Evolutionary conservation across 2,113 vertebrate genomes (phyloP), one percentile per base, ranked within the genome.

Genomic region (Castor canadensis): DNA sequence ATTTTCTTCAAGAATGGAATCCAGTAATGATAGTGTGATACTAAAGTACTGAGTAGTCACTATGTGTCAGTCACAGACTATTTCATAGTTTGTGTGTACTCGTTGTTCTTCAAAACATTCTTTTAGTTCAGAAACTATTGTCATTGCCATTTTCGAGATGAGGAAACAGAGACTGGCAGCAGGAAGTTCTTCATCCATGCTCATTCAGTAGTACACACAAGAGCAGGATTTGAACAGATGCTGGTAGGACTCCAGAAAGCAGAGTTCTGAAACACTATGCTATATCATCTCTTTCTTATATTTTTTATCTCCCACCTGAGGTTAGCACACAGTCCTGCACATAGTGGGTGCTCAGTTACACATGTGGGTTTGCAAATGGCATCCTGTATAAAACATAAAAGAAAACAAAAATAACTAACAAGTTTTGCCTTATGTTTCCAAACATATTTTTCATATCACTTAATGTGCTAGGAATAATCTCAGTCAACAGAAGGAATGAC

Each of bases 281-380:
- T 2, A 3, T 9, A 3, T 3, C 2, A 56, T 13, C 10, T 56
- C 22, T 3, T 58, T 79, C 16, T 38, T 8, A 9, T n/a, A 19
- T 5, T 49, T 64, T 72, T 3, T 9, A 9, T 40, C 15, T 56
- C 32, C 45, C 40, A 0, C 0, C 8, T 40, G 22, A 64, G 12
- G 3, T 9, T 22, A 54, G 28, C 2, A 28, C 24, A 32, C 4
- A 40, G 32, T 9, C 38, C n/a, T 66, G 11, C 5, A 9, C 4
- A 1, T 19, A 60, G 22, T 1, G 43, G 22, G 9, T 47, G 17
- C 6, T 60, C 28, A 58, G 5, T 45, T 43, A 83, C 24, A 20
- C 11, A 12, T 15, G 13, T 26, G 3, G 1, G 9, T 35, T 24
- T 2, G 26, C 12, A 3, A 10, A 35, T 26, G 3, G 10, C 28